These are phyloP conservation scores for Ageneiosus marmoratus DNA, from an alignment of 2,113 vertebrate species.

Conservation along the genomic window DNA sequence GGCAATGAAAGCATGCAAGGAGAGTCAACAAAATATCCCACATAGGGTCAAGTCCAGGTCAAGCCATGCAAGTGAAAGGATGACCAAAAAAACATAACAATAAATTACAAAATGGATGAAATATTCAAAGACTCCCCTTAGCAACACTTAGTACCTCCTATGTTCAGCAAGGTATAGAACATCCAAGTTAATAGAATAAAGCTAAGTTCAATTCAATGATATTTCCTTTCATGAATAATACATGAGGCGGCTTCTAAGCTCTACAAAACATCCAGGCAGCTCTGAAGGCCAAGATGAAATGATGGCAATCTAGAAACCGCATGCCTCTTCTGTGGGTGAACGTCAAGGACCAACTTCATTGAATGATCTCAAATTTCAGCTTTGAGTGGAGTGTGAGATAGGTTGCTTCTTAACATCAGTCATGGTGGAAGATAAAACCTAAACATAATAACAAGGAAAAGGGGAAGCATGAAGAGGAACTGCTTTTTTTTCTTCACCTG, in stretches of 20 bases:
- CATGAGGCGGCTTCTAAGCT: constrained; percentile 30
- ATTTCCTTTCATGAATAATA: constrained; percentile 42
- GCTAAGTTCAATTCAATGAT: constrained; percentile 11
- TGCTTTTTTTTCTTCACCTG: constrained; percentile 14
- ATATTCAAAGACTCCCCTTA: not conserved
- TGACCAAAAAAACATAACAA: constrained; percentile 3
- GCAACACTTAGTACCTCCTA: not conserved
- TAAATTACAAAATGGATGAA: not conserved
- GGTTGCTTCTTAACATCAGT: not conserved
- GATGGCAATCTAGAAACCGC: constrained; percentile 8
- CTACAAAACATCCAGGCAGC: not conserved
- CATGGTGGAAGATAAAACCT: not conserved
- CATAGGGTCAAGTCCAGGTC: constrained; percentile 34
- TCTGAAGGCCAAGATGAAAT: constrained; percentile 19
- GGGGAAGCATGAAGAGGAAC: not conserved
- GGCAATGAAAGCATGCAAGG: too few relatives aligned
- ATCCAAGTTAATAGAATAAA: not conserved
- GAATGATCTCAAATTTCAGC: constrained; percentile 5
- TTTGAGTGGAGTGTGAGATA: not conserved
- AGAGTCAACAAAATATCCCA: constrained; percentile 10
- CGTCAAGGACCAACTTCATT: not conserved
- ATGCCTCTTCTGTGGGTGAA: not conserved
- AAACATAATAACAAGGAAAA: not conserved
- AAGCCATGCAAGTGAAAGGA: constrained; percentile 12
- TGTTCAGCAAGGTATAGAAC: not conserved